Evolutionary conservation across 2,797 vertebrate genomes (phyloP), one percentile per base, ranked within the genome.

Genomic region (Astyanax mexicanus): DNA sequence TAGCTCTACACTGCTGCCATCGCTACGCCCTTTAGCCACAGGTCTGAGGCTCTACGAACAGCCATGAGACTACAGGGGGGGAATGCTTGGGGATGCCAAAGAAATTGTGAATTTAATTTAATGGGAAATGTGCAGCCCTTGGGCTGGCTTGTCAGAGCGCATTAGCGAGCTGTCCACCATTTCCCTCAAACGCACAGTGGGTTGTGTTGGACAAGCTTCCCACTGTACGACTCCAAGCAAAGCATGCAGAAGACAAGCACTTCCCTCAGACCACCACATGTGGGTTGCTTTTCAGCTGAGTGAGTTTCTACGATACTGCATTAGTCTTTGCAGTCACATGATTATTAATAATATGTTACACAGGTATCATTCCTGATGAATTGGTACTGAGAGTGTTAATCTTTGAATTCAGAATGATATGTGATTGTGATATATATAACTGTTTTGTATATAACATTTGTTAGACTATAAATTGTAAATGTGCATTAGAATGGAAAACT

Each of bases 101-200:
- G 68, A 80, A 74, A 85, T 81, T 78, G 83, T 83, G 81, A 79
- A 84, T 85, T 84, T 83, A 83, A 84, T 83, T 82, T 80, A 73
- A 85, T 72, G 68, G 77, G 74, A 75, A 76, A 75, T 32, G 69
- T 69, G 80, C 75, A 71, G 70, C 72, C 84, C 54, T 66, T 67
- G 79, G 80, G 74, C 51, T 65, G 66, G 47, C 77, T 67, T 82
- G 85, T 85, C 80, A 52, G 60, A 77, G 69, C 69, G 72, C 72
- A 80, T 85, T 86, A 85, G 79, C 42, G 58, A 72, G 62, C 38
- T 25, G 72, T 74, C 74, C 71, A 52, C 37, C 51, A 58, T 66
- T 77, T 72, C 32, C 25, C 62, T 57, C 42, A 47, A 40, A 42
- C 8, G 10, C 57, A 62, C 52, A 21, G 54, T 71, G 74, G 75